These are phyloP conservation scores for Drosophila littoralis DNA, from an alignment of 1,140 invertebrate genomes.

Conservation along the genomic window DNA sequence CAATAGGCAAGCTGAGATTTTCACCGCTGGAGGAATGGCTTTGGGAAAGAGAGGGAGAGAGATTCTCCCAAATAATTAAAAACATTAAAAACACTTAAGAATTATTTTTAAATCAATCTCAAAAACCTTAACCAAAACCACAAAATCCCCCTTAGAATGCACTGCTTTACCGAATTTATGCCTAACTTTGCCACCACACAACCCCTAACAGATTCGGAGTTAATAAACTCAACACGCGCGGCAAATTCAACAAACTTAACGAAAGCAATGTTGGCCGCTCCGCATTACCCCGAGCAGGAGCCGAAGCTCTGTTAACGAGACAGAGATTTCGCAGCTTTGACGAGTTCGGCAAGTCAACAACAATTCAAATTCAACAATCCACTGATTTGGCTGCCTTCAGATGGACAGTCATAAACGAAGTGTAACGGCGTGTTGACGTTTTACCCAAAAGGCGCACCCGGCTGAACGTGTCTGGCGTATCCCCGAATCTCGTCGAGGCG, in stretches of 20 bases:
- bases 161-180: slow-evolving; percentile 37
- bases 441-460: slow-evolving; percentile 28
- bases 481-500: not conserved
- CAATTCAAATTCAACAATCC: slow-evolving; percentile 52
- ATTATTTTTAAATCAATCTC: not conserved
- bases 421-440: slow-evolving; percentile 69
- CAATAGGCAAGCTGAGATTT: no score
- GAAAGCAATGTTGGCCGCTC: not conserved
- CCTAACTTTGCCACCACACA: not conserved
- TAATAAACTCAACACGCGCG: not conserved
- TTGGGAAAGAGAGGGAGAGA: no score
- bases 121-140: not conserved
- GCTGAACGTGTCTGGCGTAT: slow-evolving; percentile 4
- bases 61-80: not conserved
- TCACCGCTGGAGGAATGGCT: no score
- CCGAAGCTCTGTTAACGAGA: slow-evolving; percentile 16
- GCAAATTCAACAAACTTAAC: slow-evolving; percentile 43
- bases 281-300: not conserved
- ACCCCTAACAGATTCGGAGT: slow-evolving; percentile 25
- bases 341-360: slow-evolving; percentile 41
- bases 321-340: slow-evolving; percentile 42
- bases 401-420: slow-evolving; percentile 75
- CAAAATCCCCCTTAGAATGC: not conserved
- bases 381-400: slow-evolving; percentile 57
- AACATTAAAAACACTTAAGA: not conserved